phyloP scores from a whole-genome alignment of 2,113 vertebrate species.

The Danio rerio region GRCz12tu NC_133195.1:32567001-32567500 shows the following conservation, averaged over 20 bases:
- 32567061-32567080: too few species aligned
- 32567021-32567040: too few species aligned
- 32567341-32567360: background rate
- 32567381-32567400: background rate
- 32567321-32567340: conserved; percentile 24
- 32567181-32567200: too few species aligned
- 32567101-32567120: too few species aligned
- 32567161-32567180: too few species aligned
- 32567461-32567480: too few species aligned
- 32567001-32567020: too few species aligned
- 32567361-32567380: conserved; percentile 4
- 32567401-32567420: background rate
- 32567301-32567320: conserved; percentile 44
- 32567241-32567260: conserved; percentile 47
- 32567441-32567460: background rate
- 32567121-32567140: too few species aligned
- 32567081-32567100: background rate
- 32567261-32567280: conserved; percentile 32
- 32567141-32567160: too few species aligned
- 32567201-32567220: too few species aligned
- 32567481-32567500: background rate
- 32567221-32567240: background rate
- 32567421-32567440: background rate
- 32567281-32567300: conserved; percentile 48
- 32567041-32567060: too few species aligned